phyloP scores from a whole-genome alignment of 2,113 vertebrate genomes.

The Coregonus clupeaformis region DNA sequence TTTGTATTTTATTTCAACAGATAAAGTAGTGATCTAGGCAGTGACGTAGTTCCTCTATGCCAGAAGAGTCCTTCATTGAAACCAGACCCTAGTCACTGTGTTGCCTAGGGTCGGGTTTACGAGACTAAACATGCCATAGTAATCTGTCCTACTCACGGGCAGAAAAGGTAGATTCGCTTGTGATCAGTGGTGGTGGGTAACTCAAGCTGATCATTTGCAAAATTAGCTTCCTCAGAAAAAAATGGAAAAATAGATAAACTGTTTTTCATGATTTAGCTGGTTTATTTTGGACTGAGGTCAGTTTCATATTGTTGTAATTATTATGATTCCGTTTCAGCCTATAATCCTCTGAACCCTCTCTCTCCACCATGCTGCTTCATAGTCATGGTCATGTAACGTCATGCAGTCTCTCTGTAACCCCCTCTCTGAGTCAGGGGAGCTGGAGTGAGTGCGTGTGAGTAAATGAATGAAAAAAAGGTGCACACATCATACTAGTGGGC shows the following conservation, averaged over 20 bases:
- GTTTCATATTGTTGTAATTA: conserved; percentile 49
- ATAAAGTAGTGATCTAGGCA: too few species aligned
- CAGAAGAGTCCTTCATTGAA: too few species aligned
- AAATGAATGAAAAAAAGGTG: background rate
- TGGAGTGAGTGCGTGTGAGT: conserved; percentile 1
- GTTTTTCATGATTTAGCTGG: conserved; percentile 40
- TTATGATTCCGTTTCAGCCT: background rate
- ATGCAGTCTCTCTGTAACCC: conserved; percentile 16
- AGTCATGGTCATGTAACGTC: conserved; percentile 42
- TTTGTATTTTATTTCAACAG: too few species aligned
- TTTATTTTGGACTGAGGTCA: conserved; percentile 53
- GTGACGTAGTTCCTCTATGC: too few species aligned
- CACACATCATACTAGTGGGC: conserved; percentile 4
- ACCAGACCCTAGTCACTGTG: too few species aligned
- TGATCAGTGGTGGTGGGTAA: background rate
- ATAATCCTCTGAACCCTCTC: conserved; percentile 32
- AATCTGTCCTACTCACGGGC: conserved; percentile 28
- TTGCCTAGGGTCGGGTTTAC: background rate
- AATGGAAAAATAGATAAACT: conserved; percentile 26
- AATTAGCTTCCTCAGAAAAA: conserved; percentile 61
- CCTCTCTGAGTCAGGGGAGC: conserved; percentile 22
- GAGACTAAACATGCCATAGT: conserved; percentile 12
- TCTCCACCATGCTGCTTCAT: conserved; percentile 43
- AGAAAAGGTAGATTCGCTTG: conserved; percentile 16
- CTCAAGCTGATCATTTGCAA: conserved; percentile 42